phyloP scores from a whole-genome alignment of 2,888 invertebrate species.

The Drosophila mercatorum region DNA sequence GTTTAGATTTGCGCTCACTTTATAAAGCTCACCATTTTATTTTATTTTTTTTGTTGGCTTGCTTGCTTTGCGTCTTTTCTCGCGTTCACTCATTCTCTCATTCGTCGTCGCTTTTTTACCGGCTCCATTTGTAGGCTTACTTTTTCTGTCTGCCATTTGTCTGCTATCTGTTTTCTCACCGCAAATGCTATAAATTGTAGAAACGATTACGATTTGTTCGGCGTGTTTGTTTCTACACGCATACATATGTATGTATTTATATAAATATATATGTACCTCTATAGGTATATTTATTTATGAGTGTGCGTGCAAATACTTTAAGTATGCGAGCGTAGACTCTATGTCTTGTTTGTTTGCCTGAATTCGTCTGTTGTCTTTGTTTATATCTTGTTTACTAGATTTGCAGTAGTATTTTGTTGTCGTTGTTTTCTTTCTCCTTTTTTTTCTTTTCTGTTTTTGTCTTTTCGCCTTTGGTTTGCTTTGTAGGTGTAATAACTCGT shows the following conservation, averaged over 20 bases:
- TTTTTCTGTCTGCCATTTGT: constrained; percentile 49
- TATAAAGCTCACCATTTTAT: constrained; percentile 15
- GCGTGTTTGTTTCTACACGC: constrained; percentile 43
- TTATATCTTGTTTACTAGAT: constrained; percentile 56
- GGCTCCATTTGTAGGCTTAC: constrained; percentile 51
- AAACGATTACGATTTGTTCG: constrained; percentile 61
- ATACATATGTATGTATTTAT: background rate
- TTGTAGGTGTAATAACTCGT: constrained; percentile 61
- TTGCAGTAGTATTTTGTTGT: constrained; percentile 29
- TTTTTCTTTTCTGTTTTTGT: constrained; percentile 16
- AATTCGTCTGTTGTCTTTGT: constrained; percentile 60
- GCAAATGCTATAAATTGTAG: constrained; percentile 55
- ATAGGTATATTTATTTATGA: constrained; percentile 2
- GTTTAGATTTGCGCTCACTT: constrained; percentile 34
- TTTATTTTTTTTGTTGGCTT: background rate
- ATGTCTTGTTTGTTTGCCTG: constrained; percentile 62
- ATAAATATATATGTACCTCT: background rate
- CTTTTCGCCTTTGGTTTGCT: constrained; percentile 23
- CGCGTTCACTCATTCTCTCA: constrained; percentile 12
- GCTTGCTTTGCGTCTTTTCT: constrained; percentile 15
- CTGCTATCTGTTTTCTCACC: constrained; percentile 54
- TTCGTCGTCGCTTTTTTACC: constrained; percentile 37
- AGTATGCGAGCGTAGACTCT: background rate
- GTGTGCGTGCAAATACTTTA: constrained; percentile 11
- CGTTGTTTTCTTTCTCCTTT: background rate